Conservation (phyloP, 1,140 invertebrate genomes). For the Oreohelix idahoensis region DNA sequence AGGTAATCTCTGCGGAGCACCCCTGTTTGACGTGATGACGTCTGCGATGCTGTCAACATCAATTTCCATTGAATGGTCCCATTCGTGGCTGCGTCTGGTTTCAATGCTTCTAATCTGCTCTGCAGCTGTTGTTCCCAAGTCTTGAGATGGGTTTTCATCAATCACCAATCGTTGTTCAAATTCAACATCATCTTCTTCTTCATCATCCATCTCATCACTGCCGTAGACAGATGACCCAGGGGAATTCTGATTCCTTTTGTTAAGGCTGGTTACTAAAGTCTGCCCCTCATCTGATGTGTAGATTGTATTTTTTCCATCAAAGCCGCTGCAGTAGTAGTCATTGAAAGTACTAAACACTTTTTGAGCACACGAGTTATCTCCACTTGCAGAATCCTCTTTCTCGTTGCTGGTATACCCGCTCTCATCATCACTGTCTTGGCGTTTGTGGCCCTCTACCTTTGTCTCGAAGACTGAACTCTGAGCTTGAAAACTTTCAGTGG, state of each 20-base stretch:
- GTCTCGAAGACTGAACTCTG: not conserved
- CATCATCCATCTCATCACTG: not conserved
- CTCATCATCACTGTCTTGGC: slow-evolving; percentile 16
- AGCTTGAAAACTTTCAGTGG: not conserved
- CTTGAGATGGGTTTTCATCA: not conserved
- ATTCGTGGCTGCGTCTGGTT: not conserved
- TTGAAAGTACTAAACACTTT: not conserved
- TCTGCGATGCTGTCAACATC: not conserved
- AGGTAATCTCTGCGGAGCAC: too few species aligned
- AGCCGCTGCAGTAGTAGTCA: slow-evolving; percentile 19
- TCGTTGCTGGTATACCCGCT: slow-evolving; percentile 15
- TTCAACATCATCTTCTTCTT: not conserved
- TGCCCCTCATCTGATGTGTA: not conserved
- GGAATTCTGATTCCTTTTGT: not conserved
- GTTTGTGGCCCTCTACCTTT: not conserved
- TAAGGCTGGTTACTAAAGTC: not conserved
- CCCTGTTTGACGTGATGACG: not conserved
- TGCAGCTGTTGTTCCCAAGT: not conserved
- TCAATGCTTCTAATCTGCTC: not conserved
- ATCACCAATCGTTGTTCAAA: not conserved
- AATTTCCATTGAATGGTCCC: not conserved
- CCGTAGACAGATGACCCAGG: not conserved
- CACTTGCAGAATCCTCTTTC: not conserved
- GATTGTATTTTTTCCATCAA: not conserved
- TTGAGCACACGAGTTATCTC: too few species aligned